Percentiles rank a stretch among this genome's conserved stretches.
Evolutionary conservation across 2,888 invertebrate genomes (phyloP).

Genomic region (Carabus problematicus): DNA sequence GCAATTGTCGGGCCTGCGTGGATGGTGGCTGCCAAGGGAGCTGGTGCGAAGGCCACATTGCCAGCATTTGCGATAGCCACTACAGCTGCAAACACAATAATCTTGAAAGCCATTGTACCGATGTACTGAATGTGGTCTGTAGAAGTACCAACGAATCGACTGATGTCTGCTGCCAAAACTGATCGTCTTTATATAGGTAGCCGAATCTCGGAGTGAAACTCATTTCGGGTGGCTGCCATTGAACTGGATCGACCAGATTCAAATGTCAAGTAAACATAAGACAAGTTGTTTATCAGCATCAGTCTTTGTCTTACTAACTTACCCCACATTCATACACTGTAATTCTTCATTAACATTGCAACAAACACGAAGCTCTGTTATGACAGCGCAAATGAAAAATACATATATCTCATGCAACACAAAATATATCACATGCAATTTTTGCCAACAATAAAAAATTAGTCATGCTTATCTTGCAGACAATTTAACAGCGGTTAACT

Average conservation of each 20-base stretch:
- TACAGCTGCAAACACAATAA: slow-evolving; percentile 44
- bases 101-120: slow-evolving; percentile 38
- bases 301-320: slow-evolving; percentile 29
- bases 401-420: no score
- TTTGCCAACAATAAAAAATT: no score
- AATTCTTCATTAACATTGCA: no score
- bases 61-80: slow-evolving; percentile 48
- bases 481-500: no score
- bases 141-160: slow-evolving; percentile 25
- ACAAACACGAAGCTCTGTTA: no score
- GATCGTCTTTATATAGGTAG: slow-evolving; percentile 28
- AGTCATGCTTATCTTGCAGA: no score
- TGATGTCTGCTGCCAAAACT: slow-evolving; percentile 25
- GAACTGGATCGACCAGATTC: slow-evolving; percentile 24
- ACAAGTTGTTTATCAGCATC: slow-evolving; percentile 5
- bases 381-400: no score
- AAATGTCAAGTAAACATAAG: slow-evolving; percentile 16
- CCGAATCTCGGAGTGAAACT: slow-evolving; percentile 27
- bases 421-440: no score
- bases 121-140: slow-evolving; percentile 3
- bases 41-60: slow-evolving; percentile 51
- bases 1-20: slow-evolving; percentile 28
- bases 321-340: neutral
- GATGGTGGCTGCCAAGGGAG: slow-evolving; percentile 6
- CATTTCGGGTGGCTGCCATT: slow-evolving; percentile 11